Evolutionary conservation across 2,113 vertebrate genomes (phyloP).

Genomic region (Pollachius pollachius): DNA sequence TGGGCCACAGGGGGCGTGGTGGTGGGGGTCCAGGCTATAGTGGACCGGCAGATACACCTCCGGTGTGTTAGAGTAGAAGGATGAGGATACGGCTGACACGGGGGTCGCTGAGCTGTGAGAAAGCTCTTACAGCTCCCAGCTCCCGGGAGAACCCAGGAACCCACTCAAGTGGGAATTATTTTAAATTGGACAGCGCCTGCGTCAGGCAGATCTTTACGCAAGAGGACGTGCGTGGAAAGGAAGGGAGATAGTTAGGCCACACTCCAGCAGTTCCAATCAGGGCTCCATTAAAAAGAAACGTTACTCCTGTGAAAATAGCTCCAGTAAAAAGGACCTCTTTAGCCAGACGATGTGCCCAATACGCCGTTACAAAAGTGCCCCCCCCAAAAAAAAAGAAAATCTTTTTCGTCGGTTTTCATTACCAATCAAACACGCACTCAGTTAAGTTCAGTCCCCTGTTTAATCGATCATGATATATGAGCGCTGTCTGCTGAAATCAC

Average conservation of each 20-base stretch:
- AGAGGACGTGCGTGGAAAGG: neutral
- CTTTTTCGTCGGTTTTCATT: too few relatives aligned
- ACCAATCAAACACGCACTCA: too few relatives aligned
- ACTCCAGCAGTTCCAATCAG: neutral
- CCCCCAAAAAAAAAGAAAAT: too few relatives aligned
- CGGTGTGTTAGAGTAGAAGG: neutral
- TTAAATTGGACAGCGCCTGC: neutral
- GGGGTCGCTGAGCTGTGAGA: neutral
- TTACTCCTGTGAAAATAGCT: too few relatives aligned
- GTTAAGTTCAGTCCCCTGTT: too few relatives aligned
- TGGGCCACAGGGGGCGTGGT: too few relatives aligned
- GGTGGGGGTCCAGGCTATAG: too few relatives aligned
- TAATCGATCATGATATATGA: too few relatives aligned
- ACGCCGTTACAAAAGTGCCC: too few relatives aligned
- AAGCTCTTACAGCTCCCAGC: neutral
- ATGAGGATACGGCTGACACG: neutral
- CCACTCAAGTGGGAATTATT: neutral
- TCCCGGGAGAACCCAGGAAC: neutral
- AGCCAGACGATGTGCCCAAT: too few relatives aligned
- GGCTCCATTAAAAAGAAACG: neutral
- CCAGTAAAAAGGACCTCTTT: constrained; percentile 5
- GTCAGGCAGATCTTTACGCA: neutral
- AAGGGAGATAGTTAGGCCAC: neutral
- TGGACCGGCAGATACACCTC: neutral
- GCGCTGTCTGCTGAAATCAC: too few relatives aligned